These are phyloP conservation scores for Anagrus nilaparvatae DNA, from an alignment of 1,140 invertebrate species.

Conservation along the genomic window DNA sequence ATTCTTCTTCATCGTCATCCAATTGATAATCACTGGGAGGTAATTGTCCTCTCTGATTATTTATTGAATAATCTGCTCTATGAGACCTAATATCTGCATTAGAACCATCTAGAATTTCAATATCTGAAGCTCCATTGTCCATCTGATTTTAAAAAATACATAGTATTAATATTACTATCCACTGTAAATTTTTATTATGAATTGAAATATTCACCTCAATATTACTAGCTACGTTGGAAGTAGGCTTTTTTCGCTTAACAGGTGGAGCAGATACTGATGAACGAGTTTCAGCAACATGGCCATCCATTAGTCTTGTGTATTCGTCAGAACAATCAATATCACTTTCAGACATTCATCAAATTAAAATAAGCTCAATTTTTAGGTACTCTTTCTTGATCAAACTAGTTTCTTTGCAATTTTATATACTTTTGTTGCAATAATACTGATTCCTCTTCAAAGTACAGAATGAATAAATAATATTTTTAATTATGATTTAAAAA, in stretches of 20 bases:
- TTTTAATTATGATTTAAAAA: too few species aligned
- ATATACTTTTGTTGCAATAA: too few species aligned
- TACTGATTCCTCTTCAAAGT: too few species aligned
- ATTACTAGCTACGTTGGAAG: constrained; percentile 28
- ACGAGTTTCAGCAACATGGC: constrained; percentile 54
- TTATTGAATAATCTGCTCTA: constrained; percentile 1
- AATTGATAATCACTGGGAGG: constrained; percentile 20
- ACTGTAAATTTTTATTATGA: background rate
- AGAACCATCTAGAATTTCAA: constrained; percentile 25
- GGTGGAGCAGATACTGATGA: constrained; percentile 29
- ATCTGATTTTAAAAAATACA: constrained; percentile 26
- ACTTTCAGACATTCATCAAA: constrained; percentile 44
- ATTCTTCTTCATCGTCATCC: constrained; percentile 75
- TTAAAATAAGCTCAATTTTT: background rate
- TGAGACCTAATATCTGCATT: background rate
- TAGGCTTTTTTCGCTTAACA: constrained; percentile 29
- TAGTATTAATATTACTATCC: background rate
- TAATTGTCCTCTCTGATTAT: constrained; percentile 17
- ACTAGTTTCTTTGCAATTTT: too few species aligned
- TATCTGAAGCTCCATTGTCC: constrained; percentile 35
- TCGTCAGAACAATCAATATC: constrained; percentile 49
- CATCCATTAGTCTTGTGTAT: constrained; percentile 69
- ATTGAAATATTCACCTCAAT: constrained; percentile 26
- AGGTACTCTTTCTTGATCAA: too few species aligned
- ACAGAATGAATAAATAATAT: too few species aligned